Evolutionary conservation across 2,797 vertebrate species (phyloP).

Genomic region (Nannoperca obscura): DNA sequence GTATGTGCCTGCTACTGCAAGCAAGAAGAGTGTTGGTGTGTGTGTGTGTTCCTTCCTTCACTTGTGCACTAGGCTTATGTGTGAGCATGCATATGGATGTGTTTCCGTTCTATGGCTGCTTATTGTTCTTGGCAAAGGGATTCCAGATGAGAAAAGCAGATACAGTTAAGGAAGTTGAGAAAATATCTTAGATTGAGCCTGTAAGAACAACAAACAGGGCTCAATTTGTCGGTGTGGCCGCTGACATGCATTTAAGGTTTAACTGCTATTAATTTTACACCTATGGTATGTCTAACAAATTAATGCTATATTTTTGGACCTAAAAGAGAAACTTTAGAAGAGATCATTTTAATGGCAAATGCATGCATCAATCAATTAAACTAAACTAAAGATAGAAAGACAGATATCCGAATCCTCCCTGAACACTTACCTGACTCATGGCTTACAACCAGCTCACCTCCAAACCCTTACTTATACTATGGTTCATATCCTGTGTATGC

Average conservation of each 20-base stretch:
- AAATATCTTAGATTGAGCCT: slow-evolving; percentile 60
- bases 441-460: not conserved
- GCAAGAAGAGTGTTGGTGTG: slow-evolving; percentile 37
- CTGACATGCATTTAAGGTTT: slow-evolving; percentile 61
- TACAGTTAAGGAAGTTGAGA: slow-evolving; percentile 63
- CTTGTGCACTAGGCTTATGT: slow-evolving; percentile 51
- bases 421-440: not conserved
- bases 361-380: not conserved
- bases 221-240: slow-evolving; percentile 51
- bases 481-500: not conserved
- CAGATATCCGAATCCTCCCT: not conserved
- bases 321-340: slow-evolving; percentile 5
- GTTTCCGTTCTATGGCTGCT: slow-evolving; percentile 70
- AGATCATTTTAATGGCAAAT: slow-evolving; percentile 6
- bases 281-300: slow-evolving; percentile 21
- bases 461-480: not conserved
- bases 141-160: slow-evolving; percentile 74
- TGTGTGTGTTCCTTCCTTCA: slow-evolving; percentile 45
- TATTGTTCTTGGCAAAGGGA: slow-evolving; percentile 72
- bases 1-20: slow-evolving; percentile 54
- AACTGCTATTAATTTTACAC: slow-evolving; percentile 37
- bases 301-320: slow-evolving; percentile 3
- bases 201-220: slow-evolving; percentile 68
- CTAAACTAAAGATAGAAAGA: not conserved
- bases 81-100: slow-evolving; percentile 73